Conservation (phyloP, 2,888 invertebrate species). For the Cartodere bifasciata region DNA sequence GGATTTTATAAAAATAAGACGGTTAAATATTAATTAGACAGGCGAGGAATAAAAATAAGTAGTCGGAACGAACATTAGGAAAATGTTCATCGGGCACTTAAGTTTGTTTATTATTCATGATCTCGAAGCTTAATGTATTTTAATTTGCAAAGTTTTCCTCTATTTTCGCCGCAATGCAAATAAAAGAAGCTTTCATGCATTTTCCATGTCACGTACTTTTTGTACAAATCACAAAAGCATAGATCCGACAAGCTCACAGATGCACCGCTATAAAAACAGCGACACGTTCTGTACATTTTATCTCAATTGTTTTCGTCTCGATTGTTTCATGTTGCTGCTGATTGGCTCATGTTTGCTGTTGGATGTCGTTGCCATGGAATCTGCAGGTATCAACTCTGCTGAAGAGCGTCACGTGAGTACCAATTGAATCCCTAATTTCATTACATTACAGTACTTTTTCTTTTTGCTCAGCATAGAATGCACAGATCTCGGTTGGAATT, state of each 20-base stretch:
- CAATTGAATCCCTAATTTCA: conserved; percentile 26
- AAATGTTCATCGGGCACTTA: conserved; percentile 15
- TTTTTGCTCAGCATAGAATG: not conserved
- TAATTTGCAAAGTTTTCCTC: conserved; percentile 19
- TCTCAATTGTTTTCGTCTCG: conserved; percentile 35
- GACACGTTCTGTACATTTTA: conserved; percentile 31
- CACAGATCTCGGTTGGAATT: too few relatives aligned
- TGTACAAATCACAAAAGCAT: conserved; percentile 28
- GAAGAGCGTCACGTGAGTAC: conserved; percentile 56
- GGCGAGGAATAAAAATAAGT: too few relatives aligned
- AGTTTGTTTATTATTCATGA: conserved; percentile 18
- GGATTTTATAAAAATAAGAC: too few relatives aligned
- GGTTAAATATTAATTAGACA: too few relatives aligned
- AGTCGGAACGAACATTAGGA: too few relatives aligned
- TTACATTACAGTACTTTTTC: conserved; percentile 19
- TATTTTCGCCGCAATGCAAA: conserved; percentile 17
- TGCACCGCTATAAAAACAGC: conserved; percentile 26
- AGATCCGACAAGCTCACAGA: conserved; percentile 26
- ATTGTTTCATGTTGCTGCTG: conserved; percentile 40
- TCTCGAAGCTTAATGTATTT: conserved; percentile 17
- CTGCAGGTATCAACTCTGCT: conserved; percentile 47
- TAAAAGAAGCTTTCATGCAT: conserved; percentile 19
- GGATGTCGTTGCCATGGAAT: conserved; percentile 27
- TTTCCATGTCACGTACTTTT: conserved; percentile 28
- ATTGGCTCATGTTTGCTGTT: conserved; percentile 26